Evolutionary conservation across 1,140 invertebrate genomes (phyloP), one percentile per base, ranked within the genome.

Genomic region (Dendroctonus valens): DNA sequence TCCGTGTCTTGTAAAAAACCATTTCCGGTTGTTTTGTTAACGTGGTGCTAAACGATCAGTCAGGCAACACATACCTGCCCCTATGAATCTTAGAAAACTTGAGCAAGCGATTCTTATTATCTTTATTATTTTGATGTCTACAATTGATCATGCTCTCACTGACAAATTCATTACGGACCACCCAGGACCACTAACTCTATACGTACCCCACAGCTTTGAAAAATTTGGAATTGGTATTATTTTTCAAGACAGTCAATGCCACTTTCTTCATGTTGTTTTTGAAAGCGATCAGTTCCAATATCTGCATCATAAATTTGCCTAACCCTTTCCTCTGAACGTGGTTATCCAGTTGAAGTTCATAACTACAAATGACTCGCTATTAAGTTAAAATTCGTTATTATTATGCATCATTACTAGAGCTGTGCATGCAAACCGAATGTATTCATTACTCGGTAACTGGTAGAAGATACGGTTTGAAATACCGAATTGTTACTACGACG

Each of bases 311-410:
- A 76, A 91, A 92, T 74, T 87, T 87, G 5, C 92, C 92, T 49
- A 94, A 79, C 9, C 91, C 91, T 80, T 89, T 87, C 52, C 87
- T 79, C 65, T 87, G 83, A 50, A 83, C 82, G 11, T 77, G 74
- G 44, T 82, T 72, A 73, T 90, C 86, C 59, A 94, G 79, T 78
- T 94, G 92, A 71, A 94, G 82, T 80, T 94, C 92, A 80, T 94
- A 94, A 78, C 90, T 92, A 54, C 65, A 81, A 76, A 69, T 39
- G 65, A 69, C n/a, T 65, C 3, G 26, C 26, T 48, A 40, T 41
- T 67, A 38, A n/a, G 9, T 41, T 4, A 11, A 42, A 48, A 46
- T 11, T 46, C 42, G 42, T 12, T 9, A 46, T 9, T 9, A 46
- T 46, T 9, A 5, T 55, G 50, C 44, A 26, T 26, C 26, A 26